Conservation (phyloP, 2,113 vertebrate genomes). For the Romanogobio albipinnatus region DNA sequence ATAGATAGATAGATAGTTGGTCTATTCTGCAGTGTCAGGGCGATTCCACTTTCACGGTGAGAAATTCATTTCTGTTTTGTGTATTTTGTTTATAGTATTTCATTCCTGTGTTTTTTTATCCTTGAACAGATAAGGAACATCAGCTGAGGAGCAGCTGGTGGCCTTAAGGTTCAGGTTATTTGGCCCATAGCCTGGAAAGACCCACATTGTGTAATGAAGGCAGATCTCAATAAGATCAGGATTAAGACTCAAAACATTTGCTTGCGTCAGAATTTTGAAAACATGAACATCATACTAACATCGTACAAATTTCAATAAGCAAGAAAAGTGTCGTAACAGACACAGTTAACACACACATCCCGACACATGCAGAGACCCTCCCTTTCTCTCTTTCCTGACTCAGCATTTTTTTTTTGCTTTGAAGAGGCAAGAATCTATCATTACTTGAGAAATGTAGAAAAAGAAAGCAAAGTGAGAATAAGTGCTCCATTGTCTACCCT, state of each 20-base stretch:
- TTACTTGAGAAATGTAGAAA: slow-evolving; percentile 74
- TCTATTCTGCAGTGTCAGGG: not conserved
- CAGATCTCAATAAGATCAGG: not conserved
- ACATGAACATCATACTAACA: not conserved
- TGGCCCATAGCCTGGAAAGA: slow-evolving; percentile 36
- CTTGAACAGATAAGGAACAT: slow-evolving; percentile 17
- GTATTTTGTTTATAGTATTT: not conserved
- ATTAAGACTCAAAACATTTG: not conserved
- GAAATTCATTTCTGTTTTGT: not conserved
- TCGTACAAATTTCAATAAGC: not conserved
- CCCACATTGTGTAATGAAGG: slow-evolving; percentile 39
- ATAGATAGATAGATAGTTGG: no score
- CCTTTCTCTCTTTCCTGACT: slow-evolving; percentile 76
- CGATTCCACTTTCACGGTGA: not conserved
- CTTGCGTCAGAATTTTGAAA: not conserved
- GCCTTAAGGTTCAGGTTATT: slow-evolving; percentile 13
- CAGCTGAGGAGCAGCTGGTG: slow-evolving; percentile 4
- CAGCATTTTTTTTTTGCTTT: slow-evolving; percentile 80
- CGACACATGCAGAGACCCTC: slow-evolving; percentile 23
- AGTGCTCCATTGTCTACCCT: slow-evolving; percentile 75
- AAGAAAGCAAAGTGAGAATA: slow-evolving; percentile 74
- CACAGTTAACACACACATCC: not conserved
- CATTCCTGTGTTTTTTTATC: not conserved
- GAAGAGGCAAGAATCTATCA: slow-evolving; percentile 82
- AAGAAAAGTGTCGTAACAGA: not conserved